Percentiles rank a stretch among this genome's conserved stretches.
These are phyloP conservation scores for Drusus annulatus DNA, from an alignment of 1,140 invertebrate genomes.

Conservation along the genomic window DNA sequence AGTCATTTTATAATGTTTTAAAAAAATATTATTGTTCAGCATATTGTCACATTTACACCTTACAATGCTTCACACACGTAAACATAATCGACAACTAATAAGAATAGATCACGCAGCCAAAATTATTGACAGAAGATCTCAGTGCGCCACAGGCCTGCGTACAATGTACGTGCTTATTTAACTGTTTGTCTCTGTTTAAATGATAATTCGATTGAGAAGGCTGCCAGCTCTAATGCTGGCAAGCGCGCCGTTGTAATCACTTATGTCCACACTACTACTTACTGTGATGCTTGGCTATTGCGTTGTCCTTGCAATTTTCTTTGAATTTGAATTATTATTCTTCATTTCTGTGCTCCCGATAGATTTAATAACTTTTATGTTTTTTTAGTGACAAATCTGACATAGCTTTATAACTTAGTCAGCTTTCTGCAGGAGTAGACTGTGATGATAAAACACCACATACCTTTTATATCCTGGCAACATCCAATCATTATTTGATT, in stretches of 20 bases:
- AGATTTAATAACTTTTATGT: background rate
- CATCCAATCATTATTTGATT: no score
- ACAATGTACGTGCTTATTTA: conserved; percentile 17
- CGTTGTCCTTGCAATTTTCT: background rate
- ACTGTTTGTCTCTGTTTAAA: conserved; percentile 17
- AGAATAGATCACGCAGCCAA: background rate
- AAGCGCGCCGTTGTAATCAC: background rate
- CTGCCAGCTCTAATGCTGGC: background rate
- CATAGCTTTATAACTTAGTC: no score
- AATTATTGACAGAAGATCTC: background rate
- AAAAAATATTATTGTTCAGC: no score
- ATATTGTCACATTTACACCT: no score
- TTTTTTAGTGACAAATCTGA: no score
- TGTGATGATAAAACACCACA: no score
- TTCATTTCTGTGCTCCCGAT: background rate
- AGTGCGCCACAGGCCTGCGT: background rate
- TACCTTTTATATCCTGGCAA: no score
- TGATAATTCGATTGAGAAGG: conserved; percentile 10
- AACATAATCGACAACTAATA: no score
- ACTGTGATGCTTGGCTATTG: background rate
- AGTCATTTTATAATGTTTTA: no score
- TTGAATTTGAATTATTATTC: background rate
- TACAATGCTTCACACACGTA: no score
- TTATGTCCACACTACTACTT: conserved; percentile 5
- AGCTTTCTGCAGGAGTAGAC: no score